phyloP scores from a whole-genome alignment of 2,797 vertebrate genomes.

The Basileuterus tristriatus region DNA sequence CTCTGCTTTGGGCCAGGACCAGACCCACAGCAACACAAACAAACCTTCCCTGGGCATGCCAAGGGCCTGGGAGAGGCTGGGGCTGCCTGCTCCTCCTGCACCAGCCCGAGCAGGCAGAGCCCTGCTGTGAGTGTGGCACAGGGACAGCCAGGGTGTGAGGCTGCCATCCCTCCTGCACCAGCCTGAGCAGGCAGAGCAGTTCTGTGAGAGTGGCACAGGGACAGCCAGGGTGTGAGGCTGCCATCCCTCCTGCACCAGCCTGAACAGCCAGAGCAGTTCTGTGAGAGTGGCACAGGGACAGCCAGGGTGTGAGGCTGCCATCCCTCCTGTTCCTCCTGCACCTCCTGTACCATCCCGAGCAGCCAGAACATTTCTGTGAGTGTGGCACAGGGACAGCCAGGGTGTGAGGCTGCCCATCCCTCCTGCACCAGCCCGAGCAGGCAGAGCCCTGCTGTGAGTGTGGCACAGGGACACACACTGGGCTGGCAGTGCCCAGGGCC shows the following conservation, averaged over 20 bases:
- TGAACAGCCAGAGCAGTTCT: rapidly evolving
- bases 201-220: neutral
- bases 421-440: rapidly evolving
- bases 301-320: too few relatives aligned
- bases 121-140: neutral
- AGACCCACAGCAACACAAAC: neutral
- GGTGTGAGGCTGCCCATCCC: rapidly evolving
- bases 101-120: rapidly evolving
- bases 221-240: neutral
- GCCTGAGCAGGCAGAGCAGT: rapidly evolving
- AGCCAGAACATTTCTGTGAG: rapidly evolving
- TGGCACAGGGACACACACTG: neutral
- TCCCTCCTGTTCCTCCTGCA: neutral
- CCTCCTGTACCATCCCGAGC: rapidly evolving
- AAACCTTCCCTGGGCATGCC: neutral
- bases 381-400: neutral
- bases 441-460: neutral
- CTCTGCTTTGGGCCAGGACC: neutral
- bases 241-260: rapidly evolving
- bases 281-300: neutral
- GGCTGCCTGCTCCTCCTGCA: neutral
- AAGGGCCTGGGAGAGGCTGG: too few relatives aligned
- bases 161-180: neutral
- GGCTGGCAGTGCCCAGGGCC: neutral
- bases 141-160: too few relatives aligned